These are phyloP conservation scores for Antennarius striatus DNA, from an alignment of 2,113 vertebrate species.

Conservation along the genomic window DNA sequence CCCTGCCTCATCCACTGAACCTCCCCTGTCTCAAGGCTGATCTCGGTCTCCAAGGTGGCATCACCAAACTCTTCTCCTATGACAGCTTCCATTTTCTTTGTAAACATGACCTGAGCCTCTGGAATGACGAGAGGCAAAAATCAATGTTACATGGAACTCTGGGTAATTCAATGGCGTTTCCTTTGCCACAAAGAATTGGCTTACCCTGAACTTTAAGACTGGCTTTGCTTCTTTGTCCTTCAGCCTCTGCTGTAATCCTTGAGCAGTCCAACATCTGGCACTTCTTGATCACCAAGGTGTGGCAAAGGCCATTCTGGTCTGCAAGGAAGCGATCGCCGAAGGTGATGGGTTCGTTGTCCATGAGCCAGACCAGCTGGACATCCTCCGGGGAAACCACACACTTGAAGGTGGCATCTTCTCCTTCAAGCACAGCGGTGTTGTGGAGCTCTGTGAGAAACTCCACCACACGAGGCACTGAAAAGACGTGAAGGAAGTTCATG, in stretches of 20 bases:
- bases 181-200: neutral
- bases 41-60: conserved; percentile 85
- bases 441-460: conserved; percentile 90
- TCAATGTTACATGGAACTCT: neutral
- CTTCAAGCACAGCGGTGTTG: conserved; percentile 88
- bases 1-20: conserved; percentile 92
- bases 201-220: conserved; percentile 90
- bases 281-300: conserved; percentile 79
- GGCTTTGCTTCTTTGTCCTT: conserved; percentile 82
- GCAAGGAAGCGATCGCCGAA: conserved; percentile 73
- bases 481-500: neutral
- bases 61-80: conserved; percentile 87
- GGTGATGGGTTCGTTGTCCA: conserved; percentile 81
- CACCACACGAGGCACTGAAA: conserved; percentile 86
- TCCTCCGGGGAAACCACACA: conserved; percentile 91
- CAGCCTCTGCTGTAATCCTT: conserved; percentile 82
- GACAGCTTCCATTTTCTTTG: conserved; percentile 79
- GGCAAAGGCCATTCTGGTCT: conserved; percentile 83
- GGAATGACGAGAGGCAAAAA: neutral
- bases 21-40: conserved; percentile 83
- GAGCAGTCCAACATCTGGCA: conserved; percentile 82
- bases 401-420: conserved; percentile 90
- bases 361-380: conserved; percentile 85
- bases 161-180: neutral
- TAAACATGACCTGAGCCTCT: conserved; percentile 90